Evolutionary conservation across 2,797 vertebrate genomes (phyloP).

Genomic region (Falco biarmicus): DNA sequence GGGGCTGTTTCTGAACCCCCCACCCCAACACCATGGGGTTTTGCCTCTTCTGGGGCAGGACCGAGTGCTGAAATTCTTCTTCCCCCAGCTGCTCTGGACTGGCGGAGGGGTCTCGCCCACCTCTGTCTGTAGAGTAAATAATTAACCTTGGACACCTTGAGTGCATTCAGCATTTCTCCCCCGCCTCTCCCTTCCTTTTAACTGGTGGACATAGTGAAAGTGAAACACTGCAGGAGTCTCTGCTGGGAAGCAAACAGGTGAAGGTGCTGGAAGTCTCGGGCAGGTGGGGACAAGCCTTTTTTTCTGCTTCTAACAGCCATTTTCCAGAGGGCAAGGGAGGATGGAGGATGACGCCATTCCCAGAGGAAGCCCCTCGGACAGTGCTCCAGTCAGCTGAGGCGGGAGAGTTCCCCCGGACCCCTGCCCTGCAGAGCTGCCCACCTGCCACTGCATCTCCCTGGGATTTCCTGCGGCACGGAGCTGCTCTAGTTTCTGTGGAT

Average conservation of each 20-base stretch:
- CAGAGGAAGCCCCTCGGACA: fast-evolving
- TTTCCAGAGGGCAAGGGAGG: background rate
- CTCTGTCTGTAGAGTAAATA: background rate
- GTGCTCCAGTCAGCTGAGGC: background rate
- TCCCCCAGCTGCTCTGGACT: background rate
- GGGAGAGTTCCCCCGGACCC: background rate
- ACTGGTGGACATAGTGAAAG: background rate
- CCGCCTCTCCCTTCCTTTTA: background rate
- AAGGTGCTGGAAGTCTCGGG: background rate
- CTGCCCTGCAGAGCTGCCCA: background rate
- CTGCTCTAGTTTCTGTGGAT: background rate
- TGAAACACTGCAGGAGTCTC: background rate
- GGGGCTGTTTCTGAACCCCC: background rate
- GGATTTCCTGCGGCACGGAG: fast-evolving
- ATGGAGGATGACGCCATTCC: background rate
- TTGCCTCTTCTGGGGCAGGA: background rate
- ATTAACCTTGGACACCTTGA: background rate
- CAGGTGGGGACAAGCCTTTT: background rate
- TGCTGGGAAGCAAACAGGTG: background rate
- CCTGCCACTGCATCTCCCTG: fast-evolving
- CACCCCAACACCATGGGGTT: fast-evolving
- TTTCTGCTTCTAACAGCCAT: background rate
- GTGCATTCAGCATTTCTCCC: fast-evolving
- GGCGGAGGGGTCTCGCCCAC: background rate
- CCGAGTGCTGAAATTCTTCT: background rate